Evolutionary conservation across 2,113 vertebrate species (phyloP).

Genomic region (Oreochromis tanganicae): DNA sequence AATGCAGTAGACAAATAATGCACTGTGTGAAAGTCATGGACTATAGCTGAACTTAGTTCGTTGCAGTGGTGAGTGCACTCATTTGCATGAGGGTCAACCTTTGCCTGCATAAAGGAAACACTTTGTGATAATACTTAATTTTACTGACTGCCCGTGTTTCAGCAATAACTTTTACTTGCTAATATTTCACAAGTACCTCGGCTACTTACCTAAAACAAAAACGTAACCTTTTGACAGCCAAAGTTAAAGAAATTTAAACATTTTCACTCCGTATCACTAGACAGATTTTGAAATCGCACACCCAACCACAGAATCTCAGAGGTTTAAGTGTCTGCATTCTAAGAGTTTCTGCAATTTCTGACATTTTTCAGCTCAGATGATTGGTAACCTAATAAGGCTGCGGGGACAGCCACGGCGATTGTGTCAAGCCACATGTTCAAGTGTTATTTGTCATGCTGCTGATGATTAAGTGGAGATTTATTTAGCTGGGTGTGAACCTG

Average conservation of each 20-base stretch:
- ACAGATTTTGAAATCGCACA: not conserved
- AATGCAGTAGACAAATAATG: not conserved
- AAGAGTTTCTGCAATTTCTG: slow-evolving; percentile 3
- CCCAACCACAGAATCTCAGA: not conserved
- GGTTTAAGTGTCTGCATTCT: not conserved
- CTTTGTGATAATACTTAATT: not conserved
- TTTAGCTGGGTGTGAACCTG: not conserved
- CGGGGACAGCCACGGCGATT: slow-evolving; percentile 16
- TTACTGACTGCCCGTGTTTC: not conserved
- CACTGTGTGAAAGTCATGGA: not conserved
- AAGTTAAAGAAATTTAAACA: not conserved
- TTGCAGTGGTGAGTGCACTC: rapidly evolving
- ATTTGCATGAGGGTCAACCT: not conserved
- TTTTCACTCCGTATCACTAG: not conserved
- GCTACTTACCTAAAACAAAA: not conserved
- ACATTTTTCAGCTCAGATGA: slow-evolving; percentile 43
- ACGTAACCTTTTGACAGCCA: not conserved
- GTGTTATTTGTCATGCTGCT: not conserved
- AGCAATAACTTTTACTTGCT: not conserved
- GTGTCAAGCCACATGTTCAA: not conserved
- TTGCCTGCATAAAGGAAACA: not conserved
- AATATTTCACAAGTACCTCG: not conserved
- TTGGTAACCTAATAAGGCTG: slow-evolving; percentile 47
- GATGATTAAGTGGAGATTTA: not conserved
- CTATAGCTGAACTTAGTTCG: not conserved